phyloP scores from a whole-genome alignment of 1,140 invertebrate species.

The Triops longicaudatus region DNA sequence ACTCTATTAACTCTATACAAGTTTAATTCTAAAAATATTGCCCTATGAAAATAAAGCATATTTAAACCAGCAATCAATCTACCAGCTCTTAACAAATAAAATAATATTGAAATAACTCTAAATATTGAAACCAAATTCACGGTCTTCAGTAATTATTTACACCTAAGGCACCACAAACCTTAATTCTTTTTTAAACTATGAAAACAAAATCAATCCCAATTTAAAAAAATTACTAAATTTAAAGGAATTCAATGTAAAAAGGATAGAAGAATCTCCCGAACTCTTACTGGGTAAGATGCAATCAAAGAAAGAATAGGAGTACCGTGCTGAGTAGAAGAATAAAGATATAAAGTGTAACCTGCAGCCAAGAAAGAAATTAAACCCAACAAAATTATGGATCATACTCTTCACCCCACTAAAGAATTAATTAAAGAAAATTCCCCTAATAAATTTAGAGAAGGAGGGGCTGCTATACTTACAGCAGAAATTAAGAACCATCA shows the following conservation, averaged over 20 bases:
- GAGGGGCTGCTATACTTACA: conserved; percentile 40
- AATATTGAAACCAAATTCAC: not conserved
- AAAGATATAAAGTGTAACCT: conserved; percentile 34
- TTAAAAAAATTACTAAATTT: conserved; percentile 9
- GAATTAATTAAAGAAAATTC: conserved; percentile 52
- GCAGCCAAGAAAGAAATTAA: conserved; percentile 37
- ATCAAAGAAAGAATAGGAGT: not conserved
- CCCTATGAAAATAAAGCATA: not conserved
- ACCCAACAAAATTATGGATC: conserved; percentile 43
- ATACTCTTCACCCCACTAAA: conserved; percentile 39
- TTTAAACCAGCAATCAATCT: not conserved
- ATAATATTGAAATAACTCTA: not conserved
- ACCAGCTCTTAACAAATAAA: not conserved
- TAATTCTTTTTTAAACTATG: conserved; percentile 22
- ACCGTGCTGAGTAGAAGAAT: conserved; percentile 21
- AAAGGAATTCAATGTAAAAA: not conserved
- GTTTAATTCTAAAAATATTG: conserved; percentile 22
- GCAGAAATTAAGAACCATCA: conserved; percentile 52
- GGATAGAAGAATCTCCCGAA: not conserved
- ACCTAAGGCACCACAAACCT: conserved; percentile 24
- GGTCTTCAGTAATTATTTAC: conserved; percentile 15
- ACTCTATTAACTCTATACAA: not conserved
- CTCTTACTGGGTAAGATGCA: not conserved
- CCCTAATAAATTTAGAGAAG: conserved; percentile 40
- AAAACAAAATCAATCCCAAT: not conserved